phyloP scores from a whole-genome alignment of 2,113 vertebrate species.

The Natator depressus region DNA sequence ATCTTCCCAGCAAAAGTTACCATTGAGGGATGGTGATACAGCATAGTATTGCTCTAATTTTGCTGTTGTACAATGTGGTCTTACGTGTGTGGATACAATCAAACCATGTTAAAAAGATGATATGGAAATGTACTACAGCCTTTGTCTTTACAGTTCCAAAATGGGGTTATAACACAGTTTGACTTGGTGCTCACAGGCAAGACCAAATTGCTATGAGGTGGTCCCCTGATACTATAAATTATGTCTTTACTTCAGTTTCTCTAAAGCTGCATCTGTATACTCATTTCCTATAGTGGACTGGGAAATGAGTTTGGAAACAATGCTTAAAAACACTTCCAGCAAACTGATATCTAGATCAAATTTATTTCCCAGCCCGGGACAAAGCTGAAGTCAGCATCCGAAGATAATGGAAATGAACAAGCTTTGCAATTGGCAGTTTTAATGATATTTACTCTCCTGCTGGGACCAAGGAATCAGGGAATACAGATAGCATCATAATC shows the following conservation, averaged over 20 bases:
- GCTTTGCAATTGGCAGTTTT: background rate
- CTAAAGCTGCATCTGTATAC: background rate
- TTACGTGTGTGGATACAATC: background rate
- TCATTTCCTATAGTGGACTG: background rate
- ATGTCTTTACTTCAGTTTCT: background rate
- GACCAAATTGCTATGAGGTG: accelerated
- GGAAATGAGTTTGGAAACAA: background rate
- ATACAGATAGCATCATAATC: accelerated
- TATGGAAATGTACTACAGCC: no score
- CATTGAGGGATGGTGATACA: conserved; percentile 49
- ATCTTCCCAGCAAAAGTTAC: background rate
- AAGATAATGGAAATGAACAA: accelerated
- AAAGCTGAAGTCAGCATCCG: background rate
- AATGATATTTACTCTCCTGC: background rate
- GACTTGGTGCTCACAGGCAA: background rate
- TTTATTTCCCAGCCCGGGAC: background rate
- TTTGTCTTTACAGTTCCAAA: conserved; percentile 10
- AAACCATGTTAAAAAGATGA: background rate
- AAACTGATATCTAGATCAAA: background rate
- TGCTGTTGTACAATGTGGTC: conserved; percentile 15
- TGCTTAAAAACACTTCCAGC: accelerated
- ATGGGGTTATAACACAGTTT: conserved; percentile 5
- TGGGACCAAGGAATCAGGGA: accelerated
- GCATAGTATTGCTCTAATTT: conserved; percentile 33
- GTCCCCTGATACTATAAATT: background rate